Evolutionary conservation across 2,797 vertebrate species (phyloP).

Genomic region (Rachycentron canadum): DNA sequence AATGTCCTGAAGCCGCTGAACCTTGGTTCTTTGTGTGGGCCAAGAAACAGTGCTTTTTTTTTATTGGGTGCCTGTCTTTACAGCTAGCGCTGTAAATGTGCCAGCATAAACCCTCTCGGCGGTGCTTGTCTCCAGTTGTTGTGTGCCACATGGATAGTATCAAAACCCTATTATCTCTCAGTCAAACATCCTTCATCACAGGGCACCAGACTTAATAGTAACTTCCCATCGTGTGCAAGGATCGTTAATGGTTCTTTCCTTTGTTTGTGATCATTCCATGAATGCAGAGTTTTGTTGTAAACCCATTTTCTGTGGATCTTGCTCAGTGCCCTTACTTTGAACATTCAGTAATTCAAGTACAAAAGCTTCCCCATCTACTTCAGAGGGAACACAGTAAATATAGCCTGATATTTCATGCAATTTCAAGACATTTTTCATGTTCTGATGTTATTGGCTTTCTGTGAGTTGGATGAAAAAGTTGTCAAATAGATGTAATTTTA

Average conservation of each 20-base stretch:
- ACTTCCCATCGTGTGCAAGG: background rate
- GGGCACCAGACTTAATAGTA: slow-evolving; percentile 3
- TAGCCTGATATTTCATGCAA: background rate
- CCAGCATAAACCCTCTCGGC: slow-evolving; percentile 9
- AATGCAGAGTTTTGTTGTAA: slow-evolving; percentile 5
- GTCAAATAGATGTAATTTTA: slow-evolving; percentile 26
- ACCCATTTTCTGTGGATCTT: slow-evolving; percentile 3
- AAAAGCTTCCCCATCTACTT: background rate
- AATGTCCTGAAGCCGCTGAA: background rate
- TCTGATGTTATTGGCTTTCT: background rate
- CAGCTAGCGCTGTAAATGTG: slow-evolving; percentile 15
- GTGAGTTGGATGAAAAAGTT: slow-evolving; percentile 5
- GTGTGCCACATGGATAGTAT: background rate
- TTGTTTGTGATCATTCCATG: slow-evolving; percentile 13
- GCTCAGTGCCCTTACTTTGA: background rate
- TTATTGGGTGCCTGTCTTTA: slow-evolving; percentile 17
- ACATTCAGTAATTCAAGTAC: background rate
- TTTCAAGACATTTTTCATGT: slow-evolving; percentile 21
- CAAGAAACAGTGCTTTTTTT: slow-evolving; percentile 20
- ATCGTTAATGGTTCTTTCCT: slow-evolving; percentile 16
- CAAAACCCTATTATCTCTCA: slow-evolving; percentile 1
- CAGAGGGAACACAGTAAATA: background rate
- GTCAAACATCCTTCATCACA: slow-evolving; percentile 17
- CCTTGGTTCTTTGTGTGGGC: background rate
- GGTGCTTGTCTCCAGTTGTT: slow-evolving; percentile 3